These are phyloP conservation scores for Lacerta viridis DNA, from an alignment of 2,797 vertebrate species.

Conservation along the genomic window DNA sequence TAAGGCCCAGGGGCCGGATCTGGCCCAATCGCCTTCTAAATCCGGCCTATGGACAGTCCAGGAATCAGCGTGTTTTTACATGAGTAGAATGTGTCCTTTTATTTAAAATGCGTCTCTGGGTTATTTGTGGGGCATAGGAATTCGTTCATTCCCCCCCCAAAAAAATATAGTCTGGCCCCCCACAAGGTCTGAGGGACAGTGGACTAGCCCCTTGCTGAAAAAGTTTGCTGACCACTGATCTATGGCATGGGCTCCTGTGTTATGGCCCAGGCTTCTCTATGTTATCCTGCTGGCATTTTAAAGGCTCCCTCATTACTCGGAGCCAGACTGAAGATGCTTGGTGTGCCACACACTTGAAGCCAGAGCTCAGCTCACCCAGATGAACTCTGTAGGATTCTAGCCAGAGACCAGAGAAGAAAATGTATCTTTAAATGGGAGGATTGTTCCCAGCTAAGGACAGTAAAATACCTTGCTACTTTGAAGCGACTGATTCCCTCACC, in stretches of 20 bases:
- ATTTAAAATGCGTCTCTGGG: no score
- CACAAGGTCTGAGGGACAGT: no score
- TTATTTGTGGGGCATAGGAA: no score
- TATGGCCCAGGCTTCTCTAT: not conserved
- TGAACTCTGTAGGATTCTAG: not conserved
- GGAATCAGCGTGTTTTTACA: no score
- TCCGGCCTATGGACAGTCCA: fast-evolving
- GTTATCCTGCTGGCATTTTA: not conserved
- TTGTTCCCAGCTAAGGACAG: not conserved
- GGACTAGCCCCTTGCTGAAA: no score
- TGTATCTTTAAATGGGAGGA: not conserved
- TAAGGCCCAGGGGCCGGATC: no score
- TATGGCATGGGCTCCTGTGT: not conserved
- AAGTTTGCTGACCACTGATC: no score
- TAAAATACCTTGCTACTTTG: not conserved
- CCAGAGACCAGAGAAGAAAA: not conserved
- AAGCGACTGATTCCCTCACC: not conserved
- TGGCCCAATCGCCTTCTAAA: no score
- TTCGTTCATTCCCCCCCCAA: no score
- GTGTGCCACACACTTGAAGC: not conserved
- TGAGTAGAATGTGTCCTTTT: no score
- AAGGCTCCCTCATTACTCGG: not conserved
- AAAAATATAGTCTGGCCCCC: no score
- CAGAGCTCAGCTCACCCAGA: not conserved
- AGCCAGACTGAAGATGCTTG: not conserved